These are phyloP conservation scores for Liparis tanakae DNA, from an alignment of 2,797 vertebrate species.

Conservation along the genomic window DNA sequence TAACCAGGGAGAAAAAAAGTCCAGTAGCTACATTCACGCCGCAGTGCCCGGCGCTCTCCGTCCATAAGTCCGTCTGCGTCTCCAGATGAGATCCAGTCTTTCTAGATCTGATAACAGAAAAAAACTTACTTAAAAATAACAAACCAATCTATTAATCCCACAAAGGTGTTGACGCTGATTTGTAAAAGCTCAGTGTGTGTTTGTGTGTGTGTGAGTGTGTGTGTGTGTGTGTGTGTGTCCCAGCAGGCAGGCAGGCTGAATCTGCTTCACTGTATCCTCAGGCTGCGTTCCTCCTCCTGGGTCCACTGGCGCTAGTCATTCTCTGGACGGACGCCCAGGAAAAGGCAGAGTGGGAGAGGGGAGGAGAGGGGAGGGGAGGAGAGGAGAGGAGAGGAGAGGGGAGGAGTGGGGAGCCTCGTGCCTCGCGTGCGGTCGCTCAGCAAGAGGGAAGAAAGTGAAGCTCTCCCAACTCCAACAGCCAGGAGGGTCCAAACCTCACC, in stretches of 20 bases:
- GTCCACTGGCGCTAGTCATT: conserved; percentile 73
- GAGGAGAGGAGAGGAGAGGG: no score
- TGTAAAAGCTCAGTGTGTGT: conserved; percentile 52
- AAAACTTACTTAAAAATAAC: conserved; percentile 25
- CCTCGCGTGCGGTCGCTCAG: conserved; percentile 74
- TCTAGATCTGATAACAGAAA: conserved; percentile 36
- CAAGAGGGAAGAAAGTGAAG: conserved; percentile 66
- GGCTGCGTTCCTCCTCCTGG: conserved; percentile 64
- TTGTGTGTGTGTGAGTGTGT: conserved; percentile 31
- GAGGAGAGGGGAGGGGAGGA: conserved; percentile 70
- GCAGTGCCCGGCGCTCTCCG: conserved; percentile 72
- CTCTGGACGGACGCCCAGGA: conserved; percentile 75
- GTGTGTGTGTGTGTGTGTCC: conserved; percentile 40
- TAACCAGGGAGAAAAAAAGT: conserved; percentile 74
- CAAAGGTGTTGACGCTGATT: conserved; percentile 53
- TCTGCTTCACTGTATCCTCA: conserved; percentile 64
- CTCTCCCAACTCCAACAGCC: conserved; percentile 60
- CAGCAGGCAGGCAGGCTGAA: conserved; percentile 40
- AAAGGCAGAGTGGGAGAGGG: conserved; percentile 63
- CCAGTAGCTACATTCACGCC: conserved; percentile 77
- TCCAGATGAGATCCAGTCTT: conserved; percentile 50
- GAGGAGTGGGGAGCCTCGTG: conserved; percentile 75
- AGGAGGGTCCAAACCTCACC: conserved; percentile 71
- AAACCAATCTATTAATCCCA: conserved; percentile 32
- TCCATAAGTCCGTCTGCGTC: conserved; percentile 71